Evolutionary conservation across 1,140 invertebrate genomes (phyloP).

Genomic region (Danaus melanippus): DNA sequence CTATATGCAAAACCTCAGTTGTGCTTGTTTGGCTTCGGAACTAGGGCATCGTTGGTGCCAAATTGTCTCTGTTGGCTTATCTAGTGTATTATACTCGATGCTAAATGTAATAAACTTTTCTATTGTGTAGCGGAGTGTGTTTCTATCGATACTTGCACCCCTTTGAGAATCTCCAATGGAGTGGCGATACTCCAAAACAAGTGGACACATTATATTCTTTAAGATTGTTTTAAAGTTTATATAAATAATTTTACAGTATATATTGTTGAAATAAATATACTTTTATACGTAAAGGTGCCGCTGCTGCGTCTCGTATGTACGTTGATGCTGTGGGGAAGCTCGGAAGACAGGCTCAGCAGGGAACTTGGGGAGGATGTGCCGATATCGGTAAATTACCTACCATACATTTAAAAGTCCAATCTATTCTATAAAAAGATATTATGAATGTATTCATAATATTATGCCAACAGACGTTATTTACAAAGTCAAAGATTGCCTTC

Average conservation of each 20-base stretch:
- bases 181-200: constrained; percentile 13
- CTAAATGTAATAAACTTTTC: constrained; percentile 58
- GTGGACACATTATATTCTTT: constrained; percentile 9
- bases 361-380: constrained; percentile 88
- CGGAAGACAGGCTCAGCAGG: constrained; percentile 88
- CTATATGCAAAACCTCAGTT: constrained; percentile 66
- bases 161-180: constrained; percentile 14
- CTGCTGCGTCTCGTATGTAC: constrained; percentile 87
- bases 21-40: constrained; percentile 59
- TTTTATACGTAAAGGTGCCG: constrained; percentile 76
- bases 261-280: constrained; percentile 9
- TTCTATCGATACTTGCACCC: constrained; percentile 24
- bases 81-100: constrained; percentile 55
- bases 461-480: too few species aligned
- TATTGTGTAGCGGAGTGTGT: constrained; percentile 50
- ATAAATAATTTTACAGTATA: not conserved
- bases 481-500: too few species aligned
- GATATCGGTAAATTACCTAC: constrained; percentile 84
- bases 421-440: too few species aligned
- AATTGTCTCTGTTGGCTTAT: constrained; percentile 69
- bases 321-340: constrained; percentile 90
- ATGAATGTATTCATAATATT: too few species aligned
- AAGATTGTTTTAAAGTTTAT: constrained; percentile 3
- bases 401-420: not conserved
- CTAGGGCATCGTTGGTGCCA: constrained; percentile 62